Percentiles rank a stretch among this genome's conserved stretches.
phyloP scores from a whole-genome alignment of 37 sponge, comb jelly and placozoan genomes.

The Aplysina aerophoba region DNA sequence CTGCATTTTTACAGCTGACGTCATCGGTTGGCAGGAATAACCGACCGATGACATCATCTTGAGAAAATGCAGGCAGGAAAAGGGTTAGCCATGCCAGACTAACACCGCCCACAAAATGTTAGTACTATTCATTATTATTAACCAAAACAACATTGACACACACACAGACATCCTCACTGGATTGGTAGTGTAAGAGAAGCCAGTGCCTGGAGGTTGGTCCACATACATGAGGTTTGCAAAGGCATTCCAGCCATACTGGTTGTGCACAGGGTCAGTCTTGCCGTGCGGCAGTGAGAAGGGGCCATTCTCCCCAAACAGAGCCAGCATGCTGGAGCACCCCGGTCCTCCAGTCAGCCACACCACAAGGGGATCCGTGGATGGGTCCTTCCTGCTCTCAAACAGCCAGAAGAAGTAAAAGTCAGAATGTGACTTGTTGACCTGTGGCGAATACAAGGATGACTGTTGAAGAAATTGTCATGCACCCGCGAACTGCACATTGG shows the following conservation, averaged over 20 bases:
- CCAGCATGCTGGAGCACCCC: conserved; percentile 86
- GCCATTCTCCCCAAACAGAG: conserved; percentile 84
- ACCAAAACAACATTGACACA: not conserved
- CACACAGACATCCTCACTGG: conserved; percentile 20
- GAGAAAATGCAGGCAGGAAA: too few species aligned
- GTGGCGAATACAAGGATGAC: conserved; percentile 18
- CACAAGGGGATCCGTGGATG: conserved; percentile 78
- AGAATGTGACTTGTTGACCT: conserved; percentile 82
- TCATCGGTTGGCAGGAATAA: too few species aligned
- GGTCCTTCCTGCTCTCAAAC: conserved; percentile 80
- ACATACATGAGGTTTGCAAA: conserved; percentile 87
- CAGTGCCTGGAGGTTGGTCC: conserved; percentile 90
- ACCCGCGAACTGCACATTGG: too few species aligned
- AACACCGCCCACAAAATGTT: too few species aligned
- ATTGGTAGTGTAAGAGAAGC: conserved; percentile 81
- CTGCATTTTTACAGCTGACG: too few species aligned
- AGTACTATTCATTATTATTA: too few species aligned
- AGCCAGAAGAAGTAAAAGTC: conserved; percentile 88
- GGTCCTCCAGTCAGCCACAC: conserved; percentile 93
- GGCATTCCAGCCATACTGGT: conserved; percentile 86
- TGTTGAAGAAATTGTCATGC: too few species aligned
- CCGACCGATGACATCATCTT: too few species aligned
- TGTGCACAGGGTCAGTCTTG: conserved; percentile 51
- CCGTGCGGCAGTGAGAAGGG: conserved; percentile 73
- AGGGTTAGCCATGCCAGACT: too few species aligned